phyloP scores from a whole-genome alignment of 64 coral and sea anemone genomes.

The Acropora yongei region DNA sequence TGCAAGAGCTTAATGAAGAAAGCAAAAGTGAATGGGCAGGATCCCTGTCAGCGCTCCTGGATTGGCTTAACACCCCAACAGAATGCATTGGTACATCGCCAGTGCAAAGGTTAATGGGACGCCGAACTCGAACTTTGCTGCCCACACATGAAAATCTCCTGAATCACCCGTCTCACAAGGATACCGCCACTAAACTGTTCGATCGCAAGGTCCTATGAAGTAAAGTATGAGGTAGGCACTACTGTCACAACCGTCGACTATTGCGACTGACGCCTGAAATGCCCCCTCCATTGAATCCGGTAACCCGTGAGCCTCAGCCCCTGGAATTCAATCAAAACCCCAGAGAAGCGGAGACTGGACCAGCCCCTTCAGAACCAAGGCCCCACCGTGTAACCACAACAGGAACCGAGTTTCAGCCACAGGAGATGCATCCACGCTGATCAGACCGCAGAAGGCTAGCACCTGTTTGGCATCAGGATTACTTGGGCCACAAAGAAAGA shows the following conservation, averaged over 20 bases:
- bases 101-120: no score
- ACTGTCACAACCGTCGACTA: background rate
- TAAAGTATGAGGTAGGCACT: constrained; percentile 9
- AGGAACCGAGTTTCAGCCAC: background rate
- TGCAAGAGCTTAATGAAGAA: no score
- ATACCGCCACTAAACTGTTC: no score
- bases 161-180: no score
- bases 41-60: no score
- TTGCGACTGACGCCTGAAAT: background rate
- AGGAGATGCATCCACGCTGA: background rate
- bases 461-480: background rate
- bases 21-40: no score
- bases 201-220: constrained; percentile 8
- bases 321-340: background rate
- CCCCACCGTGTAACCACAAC: background rate
- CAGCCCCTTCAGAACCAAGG: background rate
- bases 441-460: background rate
- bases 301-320: background rate
- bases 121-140: no score
- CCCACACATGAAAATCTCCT: no score
- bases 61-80: no score
- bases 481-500: background rate
- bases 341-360: background rate
- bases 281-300: background rate
- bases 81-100: no score